A percentile compares a stretch with the other conserved stretches of the same genome.
These are phyloP conservation scores for Ctenosaura bakeri DNA, from an alignment of 2,797 vertebrate species.

Conservation along the genomic window DNA sequence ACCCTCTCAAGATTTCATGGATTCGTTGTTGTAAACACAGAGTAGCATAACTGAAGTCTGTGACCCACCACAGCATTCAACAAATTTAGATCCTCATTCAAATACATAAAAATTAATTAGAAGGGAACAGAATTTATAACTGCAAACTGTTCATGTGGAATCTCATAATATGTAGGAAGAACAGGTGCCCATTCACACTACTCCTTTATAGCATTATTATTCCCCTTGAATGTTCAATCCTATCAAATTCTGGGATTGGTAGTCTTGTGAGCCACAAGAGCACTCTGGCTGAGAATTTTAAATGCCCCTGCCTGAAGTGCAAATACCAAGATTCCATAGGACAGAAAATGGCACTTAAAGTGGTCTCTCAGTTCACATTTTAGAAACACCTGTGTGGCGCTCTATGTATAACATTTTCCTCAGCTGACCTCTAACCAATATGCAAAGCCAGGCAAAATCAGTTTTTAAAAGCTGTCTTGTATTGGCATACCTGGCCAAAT, in stretches of 20 bases:
- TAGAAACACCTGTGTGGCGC: not conserved
- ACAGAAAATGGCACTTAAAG: too few relatives aligned
- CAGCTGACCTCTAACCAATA: too few relatives aligned
- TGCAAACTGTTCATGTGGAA: not conserved
- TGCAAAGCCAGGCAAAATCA: not conserved
- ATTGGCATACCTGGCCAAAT: not conserved
- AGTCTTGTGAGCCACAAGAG: too few relatives aligned
- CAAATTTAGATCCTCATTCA: not conserved
- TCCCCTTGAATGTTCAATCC: too few relatives aligned
- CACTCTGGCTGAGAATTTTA: too few relatives aligned
- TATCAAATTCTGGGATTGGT: too few relatives aligned
- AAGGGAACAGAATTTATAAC: not conserved
- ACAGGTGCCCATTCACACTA: not conserved
- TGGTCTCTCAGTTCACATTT: not conserved
- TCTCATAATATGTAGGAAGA: not conserved
- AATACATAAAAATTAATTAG: not conserved
- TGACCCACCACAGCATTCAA: not conserved
- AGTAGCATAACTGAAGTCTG: not conserved
- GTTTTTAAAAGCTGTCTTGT: not conserved
- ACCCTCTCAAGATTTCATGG: too few relatives aligned
- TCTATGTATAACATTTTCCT: not conserved
- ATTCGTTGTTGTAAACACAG: not conserved
- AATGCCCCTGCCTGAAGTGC: too few relatives aligned
- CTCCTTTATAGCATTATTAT: too few relatives aligned
- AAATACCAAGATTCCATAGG: too few relatives aligned